phyloP scores from a whole-genome alignment of 35 echinoderm and acorn worm species.

The Ophiothrix spiculata region DNA sequence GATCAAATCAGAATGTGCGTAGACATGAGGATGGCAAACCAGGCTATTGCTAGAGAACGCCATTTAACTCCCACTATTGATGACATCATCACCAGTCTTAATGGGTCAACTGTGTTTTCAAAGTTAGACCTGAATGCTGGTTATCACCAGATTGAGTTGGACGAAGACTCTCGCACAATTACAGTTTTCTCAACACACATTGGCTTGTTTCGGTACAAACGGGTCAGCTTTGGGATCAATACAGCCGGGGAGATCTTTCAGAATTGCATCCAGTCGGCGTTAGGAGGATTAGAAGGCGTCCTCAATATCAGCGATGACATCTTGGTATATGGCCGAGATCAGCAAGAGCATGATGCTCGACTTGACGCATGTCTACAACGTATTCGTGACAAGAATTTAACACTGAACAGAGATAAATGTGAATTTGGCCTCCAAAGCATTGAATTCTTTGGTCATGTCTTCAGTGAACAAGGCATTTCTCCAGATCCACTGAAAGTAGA shows the following conservation, averaged over 20 bases:
- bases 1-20: constrained; percentile 34
- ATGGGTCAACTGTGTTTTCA: constrained; percentile 36
- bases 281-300: constrained; percentile 31
- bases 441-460: constrained; percentile 56
- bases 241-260: constrained; percentile 54
- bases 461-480: constrained; percentile 50
- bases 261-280: background rate
- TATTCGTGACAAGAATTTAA: constrained; percentile 48
- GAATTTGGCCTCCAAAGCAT: constrained; percentile 1
- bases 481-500: constrained; percentile 40
- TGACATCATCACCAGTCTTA: constrained; percentile 28
- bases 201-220: constrained; percentile 47
- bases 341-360: constrained; percentile 17
- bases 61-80: constrained; percentile 51
- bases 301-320: constrained; percentile 73
- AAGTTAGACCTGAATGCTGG: constrained; percentile 53
- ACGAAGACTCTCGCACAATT: constrained; percentile 11
- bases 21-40: constrained; percentile 38
- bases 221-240: constrained; percentile 40
- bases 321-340: constrained; percentile 33
- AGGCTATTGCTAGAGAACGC: constrained; percentile 16
- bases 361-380: constrained; percentile 25
- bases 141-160: constrained; percentile 43
- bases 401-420: constrained; percentile 39
- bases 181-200: constrained; percentile 48